Percentiles rank a stretch among this genome's conserved stretches.
phyloP scores from a whole-genome alignment of 2,888 invertebrate genomes.

The Cataglyphis albicans region DNA sequence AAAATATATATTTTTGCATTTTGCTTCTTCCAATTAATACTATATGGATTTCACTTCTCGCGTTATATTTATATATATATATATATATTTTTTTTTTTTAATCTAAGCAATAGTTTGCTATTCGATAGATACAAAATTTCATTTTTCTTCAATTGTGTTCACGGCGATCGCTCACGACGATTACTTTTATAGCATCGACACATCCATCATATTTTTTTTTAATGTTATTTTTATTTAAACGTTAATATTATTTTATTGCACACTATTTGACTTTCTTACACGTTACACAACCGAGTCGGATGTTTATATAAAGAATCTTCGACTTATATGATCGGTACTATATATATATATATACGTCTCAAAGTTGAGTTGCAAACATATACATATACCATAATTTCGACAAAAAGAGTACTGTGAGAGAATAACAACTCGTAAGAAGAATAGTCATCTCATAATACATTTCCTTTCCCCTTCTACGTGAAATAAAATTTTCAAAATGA shows the following conservation, averaged over 20 bases:
- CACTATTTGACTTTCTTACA: slow-evolving; percentile 42
- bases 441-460: slow-evolving; percentile 12
- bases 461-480: neutral
- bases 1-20: slow-evolving; percentile 83
- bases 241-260: slow-evolving; percentile 35
- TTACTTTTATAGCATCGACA: slow-evolving; percentile 34
- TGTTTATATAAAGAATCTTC: slow-evolving; percentile 9
- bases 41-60: slow-evolving; percentile 60
- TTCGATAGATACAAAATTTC: slow-evolving; percentile 74
- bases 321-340: slow-evolving; percentile 11
- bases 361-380: slow-evolving; percentile 2
- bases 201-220: slow-evolving; percentile 2
- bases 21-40: slow-evolving; percentile 70
- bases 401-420: neutral
- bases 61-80: slow-evolving; percentile 26
- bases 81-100: slow-evolving; percentile 48
- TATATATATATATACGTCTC: neutral
- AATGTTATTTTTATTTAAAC: slow-evolving; percentile 21
- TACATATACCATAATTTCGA: slow-evolving; percentile 7
- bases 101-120: slow-evolving; percentile 70
- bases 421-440: slow-evolving; percentile 4
- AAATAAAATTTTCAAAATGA: neutral
- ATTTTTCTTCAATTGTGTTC: slow-evolving; percentile 71
- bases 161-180: slow-evolving; percentile 76
- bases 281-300: slow-evolving; percentile 36